Conservation (phyloP, 2,797 vertebrate genomes). For the Paratrypauchen microcephalus region DNA sequence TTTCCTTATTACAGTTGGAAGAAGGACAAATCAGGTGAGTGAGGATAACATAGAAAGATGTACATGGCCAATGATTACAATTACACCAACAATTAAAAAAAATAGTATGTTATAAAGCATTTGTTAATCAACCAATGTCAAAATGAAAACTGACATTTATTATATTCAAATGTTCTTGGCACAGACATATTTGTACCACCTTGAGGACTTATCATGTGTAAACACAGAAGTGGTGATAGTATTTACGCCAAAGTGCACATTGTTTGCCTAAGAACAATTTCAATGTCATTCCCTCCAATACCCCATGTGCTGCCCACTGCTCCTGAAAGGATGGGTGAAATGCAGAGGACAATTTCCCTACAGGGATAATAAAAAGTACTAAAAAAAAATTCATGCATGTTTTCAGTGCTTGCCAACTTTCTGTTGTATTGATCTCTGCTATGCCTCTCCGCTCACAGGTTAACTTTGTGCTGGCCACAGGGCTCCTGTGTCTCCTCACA, state of each 20-base stretch:
- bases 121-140: background rate
- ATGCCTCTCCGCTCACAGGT: constrained; percentile 43
- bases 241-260: background rate
- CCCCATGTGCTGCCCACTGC: too few species aligned
- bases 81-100: background rate
- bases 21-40: constrained; percentile 14
- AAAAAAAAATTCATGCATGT: background rate
- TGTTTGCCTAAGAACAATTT: constrained; percentile 3
- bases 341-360: too few species aligned
- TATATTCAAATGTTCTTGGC: background rate
- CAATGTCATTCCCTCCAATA: background rate
- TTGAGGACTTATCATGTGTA: constrained; percentile 47
- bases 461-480: constrained; percentile 75
- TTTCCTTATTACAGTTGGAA: constrained; percentile 8
- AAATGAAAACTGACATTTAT: background rate
- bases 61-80: background rate
- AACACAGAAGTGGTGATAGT: constrained; percentile 36
- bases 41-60: background rate
- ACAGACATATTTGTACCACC: constrained; percentile 34
- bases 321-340: too few species aligned
- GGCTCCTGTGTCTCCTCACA: constrained; percentile 74
- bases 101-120: background rate
- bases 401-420: background rate
- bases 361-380: too few species aligned
- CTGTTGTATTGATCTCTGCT: background rate